Evolutionary conservation across 2,888 invertebrate species (phyloP).

Genomic region (Tenthredo mesomela): DNA sequence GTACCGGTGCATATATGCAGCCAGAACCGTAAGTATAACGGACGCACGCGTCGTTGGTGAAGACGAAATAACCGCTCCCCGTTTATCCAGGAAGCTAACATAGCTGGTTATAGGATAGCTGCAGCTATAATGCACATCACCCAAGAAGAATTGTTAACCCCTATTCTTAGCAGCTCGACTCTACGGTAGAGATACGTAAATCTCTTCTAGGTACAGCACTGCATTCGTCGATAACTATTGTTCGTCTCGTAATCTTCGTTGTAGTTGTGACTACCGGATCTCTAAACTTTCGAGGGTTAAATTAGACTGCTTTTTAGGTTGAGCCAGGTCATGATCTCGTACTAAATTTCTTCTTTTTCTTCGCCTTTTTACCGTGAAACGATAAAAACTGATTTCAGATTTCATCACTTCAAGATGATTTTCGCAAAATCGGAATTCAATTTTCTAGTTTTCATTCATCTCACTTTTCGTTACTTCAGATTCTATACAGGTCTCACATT

Average conservation of each 20-base stretch:
- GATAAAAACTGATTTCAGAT: not conserved
- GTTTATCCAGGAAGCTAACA: slow-evolving; percentile 48
- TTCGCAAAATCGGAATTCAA: not conserved
- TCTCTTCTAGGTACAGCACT: not conserved
- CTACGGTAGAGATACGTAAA: not conserved
- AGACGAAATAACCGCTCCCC: slow-evolving; percentile 50
- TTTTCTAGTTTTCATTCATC: not conserved
- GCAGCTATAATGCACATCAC: slow-evolving; percentile 8
- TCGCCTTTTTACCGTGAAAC: not conserved
- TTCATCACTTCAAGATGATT: not conserved
- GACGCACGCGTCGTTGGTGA: slow-evolving; percentile 37
- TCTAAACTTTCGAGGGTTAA: slow-evolving; percentile 16
- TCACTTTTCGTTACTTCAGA: not conserved
- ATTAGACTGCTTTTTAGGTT: not conserved
- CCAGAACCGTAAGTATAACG: slow-evolving; percentile 34
- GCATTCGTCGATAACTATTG: slow-evolving; percentile 22
- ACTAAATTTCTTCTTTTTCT: not conserved
- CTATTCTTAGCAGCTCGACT: slow-evolving; percentile 43
- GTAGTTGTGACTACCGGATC: not conserved
- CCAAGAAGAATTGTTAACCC: slow-evolving; percentile 41
- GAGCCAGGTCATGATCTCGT: slow-evolving; percentile 39
- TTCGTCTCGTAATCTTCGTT: slow-evolving; percentile 7
- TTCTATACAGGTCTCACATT: not conserved
- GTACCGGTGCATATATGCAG: not conserved
- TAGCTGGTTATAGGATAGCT: not conserved